Evolutionary conservation across 2,113 vertebrate genomes (phyloP).

Genomic region (Rhombomys opimus): DNA sequence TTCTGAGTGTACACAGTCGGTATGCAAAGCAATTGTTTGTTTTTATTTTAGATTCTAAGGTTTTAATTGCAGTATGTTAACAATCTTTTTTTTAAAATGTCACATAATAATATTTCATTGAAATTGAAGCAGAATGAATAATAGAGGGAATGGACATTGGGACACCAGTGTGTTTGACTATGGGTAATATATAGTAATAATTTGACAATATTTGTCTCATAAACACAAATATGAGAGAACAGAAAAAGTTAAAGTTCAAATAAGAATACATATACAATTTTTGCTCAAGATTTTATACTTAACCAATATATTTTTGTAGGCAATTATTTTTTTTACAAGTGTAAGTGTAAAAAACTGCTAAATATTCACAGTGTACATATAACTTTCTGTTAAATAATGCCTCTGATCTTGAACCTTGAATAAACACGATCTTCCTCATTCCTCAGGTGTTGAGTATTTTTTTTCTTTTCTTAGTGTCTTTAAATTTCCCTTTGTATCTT

Average conservation of each 20-base stretch:
- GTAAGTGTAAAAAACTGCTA: constrained; percentile 10
- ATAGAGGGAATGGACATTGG: neutral
- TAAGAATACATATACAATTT: neutral
- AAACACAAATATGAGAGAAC: neutral
- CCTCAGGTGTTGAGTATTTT: neutral
- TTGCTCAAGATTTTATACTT: neutral
- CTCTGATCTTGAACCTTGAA: neutral
- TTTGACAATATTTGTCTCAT: neutral
- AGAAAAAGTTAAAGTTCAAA: neutral
- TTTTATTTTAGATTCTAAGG: constrained; percentile 16
- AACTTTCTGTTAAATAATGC: neutral
- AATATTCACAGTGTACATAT: neutral
- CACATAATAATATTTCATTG: neutral
- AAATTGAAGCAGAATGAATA: neutral
- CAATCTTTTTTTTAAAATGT: neutral
- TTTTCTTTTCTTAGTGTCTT: constrained; percentile 38
- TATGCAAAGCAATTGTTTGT: neutral
- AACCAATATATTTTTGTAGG: neutral
- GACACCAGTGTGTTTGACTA: neutral
- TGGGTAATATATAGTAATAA: neutral
- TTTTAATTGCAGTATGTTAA: neutral
- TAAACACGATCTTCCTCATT: neutral
- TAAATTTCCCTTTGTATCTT: constrained; percentile 38
- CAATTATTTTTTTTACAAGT: neutral
- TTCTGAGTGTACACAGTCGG: neutral